Percentiles rank a stretch among this genome's conserved stretches.
Conservation (phyloP, 2,888 invertebrate species). For the Octodonta nipae region DNA sequence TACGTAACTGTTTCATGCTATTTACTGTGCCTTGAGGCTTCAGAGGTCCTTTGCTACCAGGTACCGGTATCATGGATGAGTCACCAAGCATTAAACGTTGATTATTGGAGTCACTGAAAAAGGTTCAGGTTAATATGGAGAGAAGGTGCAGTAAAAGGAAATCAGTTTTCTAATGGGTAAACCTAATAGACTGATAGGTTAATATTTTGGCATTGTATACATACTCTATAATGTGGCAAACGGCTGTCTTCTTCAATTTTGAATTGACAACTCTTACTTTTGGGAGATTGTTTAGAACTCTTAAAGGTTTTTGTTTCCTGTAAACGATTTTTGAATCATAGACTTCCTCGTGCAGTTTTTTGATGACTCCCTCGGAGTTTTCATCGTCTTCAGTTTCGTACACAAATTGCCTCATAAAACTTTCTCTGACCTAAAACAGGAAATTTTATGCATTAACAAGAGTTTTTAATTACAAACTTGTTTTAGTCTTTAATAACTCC, state of each 20-base stretch:
- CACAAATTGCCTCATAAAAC: constrained; percentile 96
- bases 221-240: constrained; percentile 83
- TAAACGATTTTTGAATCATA: constrained; percentile 64
- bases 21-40: constrained; percentile 81
- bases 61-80: constrained; percentile 82
- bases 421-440: constrained; percentile 67
- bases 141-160: too few species aligned
- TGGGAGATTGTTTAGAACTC: constrained; percentile 66
- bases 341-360: constrained; percentile 45
- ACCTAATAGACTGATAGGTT: too few species aligned
- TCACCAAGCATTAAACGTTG: constrained; percentile 84
- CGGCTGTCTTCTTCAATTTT: constrained; percentile 66
- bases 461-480: too few species aligned
- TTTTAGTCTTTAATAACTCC: too few species aligned
- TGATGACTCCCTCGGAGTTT: constrained; percentile 43
- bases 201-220: too few species aligned
- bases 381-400: constrained; percentile 77
- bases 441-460: too few species aligned
- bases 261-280: constrained; percentile 71
- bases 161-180: too few species aligned
- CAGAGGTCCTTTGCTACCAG: constrained; percentile 60
- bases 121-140: not conserved
- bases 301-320: constrained; percentile 70
- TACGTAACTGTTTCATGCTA: constrained; percentile 62
- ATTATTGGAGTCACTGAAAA: constrained; percentile 77